A percentile compares a stretch with the other conserved stretches of the same genome.
Evolutionary conservation across 1,140 invertebrate species (phyloP).

Genomic region (Zaprionus tsacasi): DNA sequence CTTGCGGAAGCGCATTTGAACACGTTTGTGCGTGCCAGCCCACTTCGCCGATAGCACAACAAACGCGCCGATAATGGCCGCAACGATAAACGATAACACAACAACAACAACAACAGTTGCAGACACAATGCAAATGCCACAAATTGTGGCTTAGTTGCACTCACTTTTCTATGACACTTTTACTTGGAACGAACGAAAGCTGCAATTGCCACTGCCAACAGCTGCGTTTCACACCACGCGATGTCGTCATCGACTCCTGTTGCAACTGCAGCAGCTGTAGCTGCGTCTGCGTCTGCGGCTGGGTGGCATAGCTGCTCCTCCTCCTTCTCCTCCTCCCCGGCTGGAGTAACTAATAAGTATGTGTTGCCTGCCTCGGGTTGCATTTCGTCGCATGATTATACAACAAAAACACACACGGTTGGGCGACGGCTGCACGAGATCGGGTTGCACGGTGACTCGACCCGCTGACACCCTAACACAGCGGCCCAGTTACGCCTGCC

Average conservation of each 20-base stretch:
- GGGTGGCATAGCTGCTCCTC: conserved; percentile 21
- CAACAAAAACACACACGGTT: conserved; percentile 25
- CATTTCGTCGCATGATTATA: conserved; percentile 35
- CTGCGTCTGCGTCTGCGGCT: conserved; percentile 3
- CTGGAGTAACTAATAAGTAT: neutral
- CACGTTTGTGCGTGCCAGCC: conserved; percentile 72
- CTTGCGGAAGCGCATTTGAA: conserved; percentile 76
- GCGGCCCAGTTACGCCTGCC: conserved; percentile 54
- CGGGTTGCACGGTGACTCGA: conserved; percentile 21
- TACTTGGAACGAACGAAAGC: conserved; percentile 48
- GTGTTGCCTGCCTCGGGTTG: conserved; percentile 4
- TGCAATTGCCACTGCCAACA: neutral
- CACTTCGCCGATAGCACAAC: conserved; percentile 40
- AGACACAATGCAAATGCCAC: conserved; percentile 21
- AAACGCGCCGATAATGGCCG: conserved; percentile 37
- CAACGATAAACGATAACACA: neutral
- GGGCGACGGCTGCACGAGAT: conserved; percentile 33
- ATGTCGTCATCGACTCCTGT: conserved; percentile 46
- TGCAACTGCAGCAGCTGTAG: conserved; percentile 20
- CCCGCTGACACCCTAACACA: conserved; percentile 73
- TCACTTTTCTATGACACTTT: conserved; percentile 66
- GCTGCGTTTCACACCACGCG: conserved; percentile 7
- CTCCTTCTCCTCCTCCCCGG: neutral
- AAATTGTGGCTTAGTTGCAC: conserved; percentile 14
- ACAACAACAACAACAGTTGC: conserved; percentile 37